These are phyloP conservation scores for Neotoxoptera formosana DNA, from an alignment of 1,140 invertebrate genomes.

Conservation along the genomic window DNA sequence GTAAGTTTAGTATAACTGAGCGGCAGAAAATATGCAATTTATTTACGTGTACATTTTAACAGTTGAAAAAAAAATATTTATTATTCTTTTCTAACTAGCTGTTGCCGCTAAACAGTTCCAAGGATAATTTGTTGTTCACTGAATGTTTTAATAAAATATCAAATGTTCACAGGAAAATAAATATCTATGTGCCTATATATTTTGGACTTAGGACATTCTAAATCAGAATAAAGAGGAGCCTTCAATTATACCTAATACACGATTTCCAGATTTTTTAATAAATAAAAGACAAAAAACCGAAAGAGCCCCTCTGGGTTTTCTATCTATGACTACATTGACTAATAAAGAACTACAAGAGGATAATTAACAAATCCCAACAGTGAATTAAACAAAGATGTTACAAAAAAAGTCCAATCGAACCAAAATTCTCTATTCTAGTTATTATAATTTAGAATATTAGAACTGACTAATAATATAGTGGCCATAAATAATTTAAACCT, in stretches of 20 bases:
- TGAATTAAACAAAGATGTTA: not conserved
- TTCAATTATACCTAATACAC: not conserved
- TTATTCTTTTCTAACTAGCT: not conserved
- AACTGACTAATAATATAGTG: not conserved
- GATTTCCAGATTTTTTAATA: not conserved
- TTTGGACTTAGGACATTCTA: not conserved
- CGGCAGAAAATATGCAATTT: not conserved
- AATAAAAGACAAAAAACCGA: too few species aligned
- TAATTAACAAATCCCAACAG: not conserved
- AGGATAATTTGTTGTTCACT: not conserved
- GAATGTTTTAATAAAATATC: too few species aligned
- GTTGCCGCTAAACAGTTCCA: not conserved
- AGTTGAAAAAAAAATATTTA: not conserved
- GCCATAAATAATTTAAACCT: not conserved
- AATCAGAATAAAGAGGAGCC: not conserved
- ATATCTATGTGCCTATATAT: not conserved
- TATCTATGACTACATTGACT: not conserved
- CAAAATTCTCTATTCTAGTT: not conserved
- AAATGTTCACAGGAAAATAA: not conserved
- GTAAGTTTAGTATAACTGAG: not conserved
- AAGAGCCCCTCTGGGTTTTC: too few species aligned
- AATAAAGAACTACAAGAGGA: not conserved
- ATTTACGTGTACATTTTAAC: not conserved
- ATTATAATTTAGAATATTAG: slow-evolving; percentile 11
- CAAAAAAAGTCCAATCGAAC: not conserved